Percentiles rank a stretch among this genome's conserved stretches.
Conservation (phyloP, 2,797 vertebrate species). For the Acrossocheilus fasciatus region DNA sequence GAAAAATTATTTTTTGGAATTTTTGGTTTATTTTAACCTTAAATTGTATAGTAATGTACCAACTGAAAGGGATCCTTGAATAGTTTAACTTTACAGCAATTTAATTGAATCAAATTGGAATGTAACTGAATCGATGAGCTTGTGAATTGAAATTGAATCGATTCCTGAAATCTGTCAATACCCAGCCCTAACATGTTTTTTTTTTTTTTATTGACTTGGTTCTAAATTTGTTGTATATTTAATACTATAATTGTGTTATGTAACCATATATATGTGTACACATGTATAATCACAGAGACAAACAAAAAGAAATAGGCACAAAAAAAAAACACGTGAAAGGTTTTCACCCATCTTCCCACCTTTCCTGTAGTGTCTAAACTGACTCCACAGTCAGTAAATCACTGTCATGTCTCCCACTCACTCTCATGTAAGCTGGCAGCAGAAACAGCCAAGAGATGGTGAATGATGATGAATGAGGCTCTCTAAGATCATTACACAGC, state of each 20-base stretch:
- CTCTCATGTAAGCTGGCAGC: neutral
- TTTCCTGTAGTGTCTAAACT: conserved; percentile 21
- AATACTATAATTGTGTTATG: neutral
- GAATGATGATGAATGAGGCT: conserved; percentile 56
- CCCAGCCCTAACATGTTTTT: neutral
- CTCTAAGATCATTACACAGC: conserved; percentile 21
- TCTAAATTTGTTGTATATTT: neutral
- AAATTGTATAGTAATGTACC: neutral
- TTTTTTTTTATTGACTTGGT: neutral
- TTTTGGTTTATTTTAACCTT: neutral
- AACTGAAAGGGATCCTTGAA: neutral
- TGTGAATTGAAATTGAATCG: neutral
- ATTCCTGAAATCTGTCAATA: neutral
- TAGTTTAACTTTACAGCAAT: neutral
- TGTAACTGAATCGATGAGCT: neutral
- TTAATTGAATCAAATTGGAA: neutral
- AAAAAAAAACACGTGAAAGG: neutral
- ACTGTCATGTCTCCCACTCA: conserved; percentile 29
- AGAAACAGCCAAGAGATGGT: conserved; percentile 24
- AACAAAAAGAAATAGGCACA: neutral
- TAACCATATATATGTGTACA: neutral
- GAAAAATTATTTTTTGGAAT: too few species aligned
- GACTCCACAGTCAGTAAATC: conserved; percentile 20
- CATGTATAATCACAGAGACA: neutral
- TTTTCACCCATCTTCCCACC: conserved; percentile 7